These are phyloP conservation scores for Pantherophis vulpinus DNA, from an alignment of 2,797 vertebrate species.

Conservation along the genomic window DNA sequence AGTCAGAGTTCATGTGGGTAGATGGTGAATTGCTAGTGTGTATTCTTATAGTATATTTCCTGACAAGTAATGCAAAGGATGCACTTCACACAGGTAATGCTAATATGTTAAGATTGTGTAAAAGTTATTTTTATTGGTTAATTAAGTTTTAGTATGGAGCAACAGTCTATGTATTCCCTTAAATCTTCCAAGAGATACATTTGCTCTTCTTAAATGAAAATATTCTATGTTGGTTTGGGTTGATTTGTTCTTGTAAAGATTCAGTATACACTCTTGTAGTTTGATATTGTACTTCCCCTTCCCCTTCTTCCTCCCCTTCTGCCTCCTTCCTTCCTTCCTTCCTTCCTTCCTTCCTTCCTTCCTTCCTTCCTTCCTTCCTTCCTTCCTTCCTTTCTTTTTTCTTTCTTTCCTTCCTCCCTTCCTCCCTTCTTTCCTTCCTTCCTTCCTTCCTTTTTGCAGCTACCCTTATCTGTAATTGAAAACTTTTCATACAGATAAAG, in stretches of 20 bases:
- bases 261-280: neutral
- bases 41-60: neutral
- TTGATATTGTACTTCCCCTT: neutral
- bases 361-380: too few species aligned
- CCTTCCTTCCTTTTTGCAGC: neutral
- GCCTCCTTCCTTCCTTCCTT: too few species aligned
- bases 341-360: too few species aligned
- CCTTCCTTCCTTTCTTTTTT: too few species aligned
- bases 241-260: neutral
- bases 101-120: neutral
- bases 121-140: neutral
- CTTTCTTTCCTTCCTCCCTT: neutral
- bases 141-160: neutral
- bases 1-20: neutral
- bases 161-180: neutral
- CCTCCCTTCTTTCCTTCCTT: accelerated
- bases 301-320: neutral
- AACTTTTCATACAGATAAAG: neutral
- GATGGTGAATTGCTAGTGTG: neutral
- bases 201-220: neutral
- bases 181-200: neutral
- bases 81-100: neutral
- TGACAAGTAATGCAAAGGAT: neutral
- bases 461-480: neutral
- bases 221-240: neutral